Conservation (phyloP, 2,888 invertebrate genomes). For the Leptothorax acervorum region DNA sequence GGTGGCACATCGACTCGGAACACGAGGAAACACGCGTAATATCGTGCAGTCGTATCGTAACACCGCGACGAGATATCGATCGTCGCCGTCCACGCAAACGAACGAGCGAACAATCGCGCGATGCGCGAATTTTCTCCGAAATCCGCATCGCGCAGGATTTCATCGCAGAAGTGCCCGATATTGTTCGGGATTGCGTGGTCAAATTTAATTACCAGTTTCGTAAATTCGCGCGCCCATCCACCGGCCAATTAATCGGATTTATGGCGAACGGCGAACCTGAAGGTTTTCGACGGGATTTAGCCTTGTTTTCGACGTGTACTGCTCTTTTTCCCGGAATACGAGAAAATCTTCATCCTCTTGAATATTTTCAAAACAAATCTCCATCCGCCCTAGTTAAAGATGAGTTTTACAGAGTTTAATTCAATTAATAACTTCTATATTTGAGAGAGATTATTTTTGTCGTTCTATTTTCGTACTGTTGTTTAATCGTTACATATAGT, state of each 20-base stretch:
- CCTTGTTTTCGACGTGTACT: slow-evolving; percentile 7
- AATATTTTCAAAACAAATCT: not conserved
- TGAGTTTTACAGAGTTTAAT: not conserved
- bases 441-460: not conserved
- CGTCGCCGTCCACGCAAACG: slow-evolving; percentile 43
- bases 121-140: slow-evolving; percentile 53
- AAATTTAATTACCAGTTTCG: slow-evolving; percentile 51
- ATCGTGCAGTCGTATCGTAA: slow-evolving; percentile 53
- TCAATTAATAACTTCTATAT: not conserved
- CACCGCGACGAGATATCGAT: slow-evolving; percentile 54
- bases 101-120: slow-evolving; percentile 49
- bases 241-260: slow-evolving; percentile 48
- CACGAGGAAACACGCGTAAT: slow-evolving; percentile 51
- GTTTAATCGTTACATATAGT: not conserved
- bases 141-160: slow-evolving; percentile 48
- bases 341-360: not conserved
- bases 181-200: slow-evolving; percentile 49
- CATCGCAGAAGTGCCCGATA: slow-evolving; percentile 47
- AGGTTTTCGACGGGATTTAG: slow-evolving; percentile 13
- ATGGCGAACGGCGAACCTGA: slow-evolving; percentile 3
- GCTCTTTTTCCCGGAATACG: slow-evolving; percentile 7
- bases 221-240: slow-evolving; percentile 44
- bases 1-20: slow-evolving; percentile 48
- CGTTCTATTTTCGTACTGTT: not conserved
- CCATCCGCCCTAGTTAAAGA: not conserved